Conservation (phyloP, 2,888 invertebrate species). For the Eristalis tenax region DNA sequence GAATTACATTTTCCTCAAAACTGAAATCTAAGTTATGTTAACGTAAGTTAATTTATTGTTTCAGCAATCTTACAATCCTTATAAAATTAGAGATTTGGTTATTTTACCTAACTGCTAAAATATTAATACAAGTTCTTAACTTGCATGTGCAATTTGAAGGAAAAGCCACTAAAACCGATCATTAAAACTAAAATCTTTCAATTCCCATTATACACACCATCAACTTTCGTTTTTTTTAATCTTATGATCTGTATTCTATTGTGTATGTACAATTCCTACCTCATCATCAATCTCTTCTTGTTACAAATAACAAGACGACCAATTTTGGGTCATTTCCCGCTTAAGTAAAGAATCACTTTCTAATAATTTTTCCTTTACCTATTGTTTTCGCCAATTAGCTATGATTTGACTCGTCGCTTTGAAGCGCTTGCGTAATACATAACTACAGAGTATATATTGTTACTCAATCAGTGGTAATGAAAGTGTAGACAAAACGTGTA, state of each 20-base stretch:
- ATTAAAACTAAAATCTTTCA: not conserved
- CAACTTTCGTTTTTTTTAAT: not conserved
- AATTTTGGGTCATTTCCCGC: not conserved
- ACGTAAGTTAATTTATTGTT: no score
- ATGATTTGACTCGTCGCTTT: conserved; percentile 10
- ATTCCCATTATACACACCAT: not conserved
- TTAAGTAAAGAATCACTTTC: conserved; percentile 22
- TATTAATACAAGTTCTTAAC: no score
- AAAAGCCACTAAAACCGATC: no score
- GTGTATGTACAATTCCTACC: not conserved
- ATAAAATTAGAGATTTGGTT: no score
- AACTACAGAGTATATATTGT: not conserved
- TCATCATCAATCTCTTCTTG: not conserved
- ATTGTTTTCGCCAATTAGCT: conserved; percentile 13
- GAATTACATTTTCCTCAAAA: not conserved
- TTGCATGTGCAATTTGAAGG: no score
- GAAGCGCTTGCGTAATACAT: conserved; percentile 20
- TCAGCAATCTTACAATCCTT: no score
- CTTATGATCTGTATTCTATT: not conserved
- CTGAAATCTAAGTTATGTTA: no score
- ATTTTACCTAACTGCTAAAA: no score
- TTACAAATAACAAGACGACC: not conserved
- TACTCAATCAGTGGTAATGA: conserved; percentile 39
- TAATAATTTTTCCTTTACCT: conserved; percentile 15
- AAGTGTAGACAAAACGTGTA: conserved; percentile 15